These are phyloP conservation scores for Calliphora vomitoria DNA, from an alignment of 2,888 invertebrate genomes.

Conservation along the genomic window DNA sequence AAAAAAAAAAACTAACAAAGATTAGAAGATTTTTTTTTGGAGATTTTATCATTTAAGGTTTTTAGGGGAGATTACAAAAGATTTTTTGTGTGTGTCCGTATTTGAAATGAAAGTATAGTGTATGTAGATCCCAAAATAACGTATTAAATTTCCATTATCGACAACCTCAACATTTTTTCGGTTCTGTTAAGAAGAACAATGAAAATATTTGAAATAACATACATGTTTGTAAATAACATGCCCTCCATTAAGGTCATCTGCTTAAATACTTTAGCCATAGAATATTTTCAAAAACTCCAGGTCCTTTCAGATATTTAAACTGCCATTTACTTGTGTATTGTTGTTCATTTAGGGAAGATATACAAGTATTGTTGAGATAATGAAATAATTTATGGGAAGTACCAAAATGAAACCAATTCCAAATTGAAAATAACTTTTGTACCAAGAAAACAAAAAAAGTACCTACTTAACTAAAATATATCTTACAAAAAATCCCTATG, in stretches of 20 bases:
- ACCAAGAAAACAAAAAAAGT: no score
- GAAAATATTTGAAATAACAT: slow-evolving; percentile 28
- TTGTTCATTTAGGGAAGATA: background rate
- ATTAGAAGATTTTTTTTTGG: slow-evolving; percentile 42
- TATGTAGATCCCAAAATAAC: background rate
- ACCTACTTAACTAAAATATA: background rate
- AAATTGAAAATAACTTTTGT: background rate
- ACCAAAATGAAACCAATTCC: background rate
- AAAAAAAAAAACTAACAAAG: slow-evolving; percentile 8
- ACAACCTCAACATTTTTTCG: background rate
- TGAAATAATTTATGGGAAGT: no score
- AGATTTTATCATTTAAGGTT: slow-evolving; percentile 25
- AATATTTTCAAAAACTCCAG: background rate
- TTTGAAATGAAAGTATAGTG: background rate
- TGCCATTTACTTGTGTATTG: background rate
- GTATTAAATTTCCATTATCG: slow-evolving; percentile 30
- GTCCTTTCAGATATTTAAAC: slow-evolving; percentile 18
- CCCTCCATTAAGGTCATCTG: slow-evolving; percentile 28
- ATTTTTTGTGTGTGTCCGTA: background rate
- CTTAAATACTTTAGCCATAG: slow-evolving; percentile 13
- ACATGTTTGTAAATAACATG: background rate
- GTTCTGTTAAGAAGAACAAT: background rate
- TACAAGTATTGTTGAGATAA: no score
- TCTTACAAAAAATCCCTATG: background rate
- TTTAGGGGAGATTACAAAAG: slow-evolving; percentile 29